Base-by-base conservation (phyloP, 2,888 invertebrate genomes). In the Pollenia amentaria region DNA sequence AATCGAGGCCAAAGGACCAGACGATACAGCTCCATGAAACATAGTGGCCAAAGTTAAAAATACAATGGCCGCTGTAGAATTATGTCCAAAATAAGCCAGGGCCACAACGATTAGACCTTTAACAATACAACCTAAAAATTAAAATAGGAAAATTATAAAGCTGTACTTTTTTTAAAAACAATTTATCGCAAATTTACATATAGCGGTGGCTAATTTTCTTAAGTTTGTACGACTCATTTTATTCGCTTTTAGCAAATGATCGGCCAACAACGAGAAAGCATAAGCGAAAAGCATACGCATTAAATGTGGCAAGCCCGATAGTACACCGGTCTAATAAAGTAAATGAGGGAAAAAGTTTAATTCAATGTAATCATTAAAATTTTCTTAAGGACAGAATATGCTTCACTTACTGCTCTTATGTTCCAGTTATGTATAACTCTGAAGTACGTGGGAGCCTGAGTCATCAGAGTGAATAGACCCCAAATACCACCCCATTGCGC, bases 391-490 rank as follows among this genome's bases (percentile, higher is more conserved):
- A 4, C 44, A 46, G 29, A 60, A 1, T 8, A 1, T 21, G 21
- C 14, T 18, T 10, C 1, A 95, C 94, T 92, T 93, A 96, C 96
- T 91, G 95, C 94, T 90, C 94, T 94, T 38, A 96, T 95, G 89
- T 95, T 94, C 95, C 95, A 96, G 64, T 96, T 95, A 89, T 96
- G 95, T 70, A 96, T 94, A 76, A 95, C 94, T 88, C 95, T 95
- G 90, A 96, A 95, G 90, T 96, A 96, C 0, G 95, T 95, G 0
- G 96, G 96, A 0, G 95, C 94, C 90, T 96, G 95, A 0, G 96
- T 96, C 94, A 96, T 95, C 16, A 96, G 92, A 0, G 96, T 96
- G 65, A 96, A 95, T 29, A 96, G 93, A 1, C 96, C 96, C 96
- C 96, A 96, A 75, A 95, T 94, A 1, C 95, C 95, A 11, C 96